phyloP scores from a whole-genome alignment of 2,888 invertebrate genomes.

The Stenolophus ochropezus region DNA sequence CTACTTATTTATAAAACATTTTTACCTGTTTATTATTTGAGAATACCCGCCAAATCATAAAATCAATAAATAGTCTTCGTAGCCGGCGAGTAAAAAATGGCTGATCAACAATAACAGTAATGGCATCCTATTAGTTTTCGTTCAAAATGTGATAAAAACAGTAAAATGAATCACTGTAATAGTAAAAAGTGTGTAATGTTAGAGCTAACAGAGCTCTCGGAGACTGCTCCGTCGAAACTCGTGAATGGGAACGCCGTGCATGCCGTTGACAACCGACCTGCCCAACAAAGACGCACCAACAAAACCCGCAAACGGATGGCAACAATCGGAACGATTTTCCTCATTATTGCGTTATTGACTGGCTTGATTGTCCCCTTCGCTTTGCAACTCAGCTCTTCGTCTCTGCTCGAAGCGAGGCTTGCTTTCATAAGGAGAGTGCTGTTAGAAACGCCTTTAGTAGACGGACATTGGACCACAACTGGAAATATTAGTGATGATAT shows the following conservation, averaged over 20 bases:
- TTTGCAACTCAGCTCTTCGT: conserved; percentile 76
- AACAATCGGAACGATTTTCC: conserved; percentile 56
- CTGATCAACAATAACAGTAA: conserved; percentile 58
- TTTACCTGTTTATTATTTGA: conserved; percentile 1
- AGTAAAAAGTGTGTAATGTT: conserved; percentile 60
- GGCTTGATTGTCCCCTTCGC: conserved; percentile 75
- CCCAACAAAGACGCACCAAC: conserved; percentile 40
- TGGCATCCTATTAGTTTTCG: conserved; percentile 20
- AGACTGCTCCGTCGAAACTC: conserved; percentile 58
- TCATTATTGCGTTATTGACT: conserved; percentile 68
- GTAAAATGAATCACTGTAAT: conserved; percentile 55
- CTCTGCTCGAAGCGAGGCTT: conserved; percentile 75
- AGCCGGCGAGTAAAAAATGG: conserved; percentile 52
- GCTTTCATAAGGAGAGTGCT: conserved; percentile 76
- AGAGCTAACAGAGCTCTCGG: conserved; percentile 60
- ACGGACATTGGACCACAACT: conserved; percentile 73
- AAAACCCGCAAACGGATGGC: conserved; percentile 59
- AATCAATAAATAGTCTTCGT: conserved; percentile 45
- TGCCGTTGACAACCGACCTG: conserved; percentile 43
- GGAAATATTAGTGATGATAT: conserved; percentile 70
- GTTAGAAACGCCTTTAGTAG: conserved; percentile 76
- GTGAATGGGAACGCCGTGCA: conserved; percentile 61
- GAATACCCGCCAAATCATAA: conserved; percentile 39
- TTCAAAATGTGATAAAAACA: conserved; percentile 53
- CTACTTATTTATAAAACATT: neutral